Evolutionary conservation across 2,888 invertebrate genomes (phyloP), one percentile per base, ranked within the genome.

Genomic region (Zhengitettix transpicula): DNA sequence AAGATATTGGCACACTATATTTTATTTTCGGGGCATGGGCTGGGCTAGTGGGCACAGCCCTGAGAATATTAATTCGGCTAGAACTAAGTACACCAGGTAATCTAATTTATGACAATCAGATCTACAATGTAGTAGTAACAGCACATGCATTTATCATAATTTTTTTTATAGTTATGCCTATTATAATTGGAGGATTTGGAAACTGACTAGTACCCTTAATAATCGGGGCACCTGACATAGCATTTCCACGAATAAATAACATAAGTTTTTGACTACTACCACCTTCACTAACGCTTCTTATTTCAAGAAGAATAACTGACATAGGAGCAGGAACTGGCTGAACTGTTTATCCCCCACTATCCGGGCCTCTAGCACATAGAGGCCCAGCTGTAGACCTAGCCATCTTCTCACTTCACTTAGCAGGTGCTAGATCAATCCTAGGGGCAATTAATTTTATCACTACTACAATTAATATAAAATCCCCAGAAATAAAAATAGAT

Each of bases 251-350:
- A 42, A 42, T 89, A 78, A 89, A 89, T 80, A 88, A 87, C 77
- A 83, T 88, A 81, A 87, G 87, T 71, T 89, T 88, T 77, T 89
- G 88, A 78, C 64, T 89, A 59, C 65, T 89, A n/a, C 84, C 84
- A 0, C 83, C 85, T 0, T 82, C 85, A 11, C 67, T 89, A 67
- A 75, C 77, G 14, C 65, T 89, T 55, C 68, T 87, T 71, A 71
- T 84, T 68, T 73, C 77, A 59, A 83, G 84, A 67, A 78, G 78
- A 67, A 73, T 84, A 68, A 79, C 83, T 62, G 83, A 84, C 77
- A 79, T 74, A 66, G 87, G 87, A 59, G 81, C 80, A 57, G 87
- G 87, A 61, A 87, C 87, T 53, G 87, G 87, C 58, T 89, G 88
- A 82, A 87, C 87, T 52, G 79, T 87, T 14, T 87, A 87, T 53